These are phyloP conservation scores for Camponotus fellah DNA, from an alignment of 2,888 invertebrate genomes.

Conservation along the genomic window DNA sequence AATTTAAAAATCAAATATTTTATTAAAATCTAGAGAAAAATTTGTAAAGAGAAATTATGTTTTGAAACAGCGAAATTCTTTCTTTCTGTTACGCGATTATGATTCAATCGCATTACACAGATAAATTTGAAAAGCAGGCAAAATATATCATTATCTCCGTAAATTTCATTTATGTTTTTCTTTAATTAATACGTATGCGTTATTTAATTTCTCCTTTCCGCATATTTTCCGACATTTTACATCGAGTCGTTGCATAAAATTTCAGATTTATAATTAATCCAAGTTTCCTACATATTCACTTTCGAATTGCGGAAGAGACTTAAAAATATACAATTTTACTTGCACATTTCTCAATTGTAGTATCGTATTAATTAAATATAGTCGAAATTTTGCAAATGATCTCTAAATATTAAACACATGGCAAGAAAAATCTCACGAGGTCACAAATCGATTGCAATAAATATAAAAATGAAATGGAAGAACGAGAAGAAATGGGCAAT, in stretches of 20 bases:
- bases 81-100: no score
- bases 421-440: not conserved
- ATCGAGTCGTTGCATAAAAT: not conserved
- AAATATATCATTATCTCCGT: conserved; percentile 56
- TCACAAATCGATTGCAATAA: no score
- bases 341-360: not conserved
- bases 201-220: conserved; percentile 60
- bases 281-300: not conserved
- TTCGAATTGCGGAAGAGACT: not conserved
- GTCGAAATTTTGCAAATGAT: not conserved
- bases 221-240: conserved; percentile 36
- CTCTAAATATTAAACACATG: not conserved
- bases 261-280: not conserved
- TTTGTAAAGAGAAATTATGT: not conserved
- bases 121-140: conserved; percentile 58
- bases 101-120: conserved; percentile 47
- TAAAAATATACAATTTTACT: not conserved
- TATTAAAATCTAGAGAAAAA: not conserved
- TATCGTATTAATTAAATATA: not conserved
- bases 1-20: not conserved
- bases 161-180: conserved; percentile 63
- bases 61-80: no score
- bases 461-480: no score
- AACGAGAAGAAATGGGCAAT: no score
- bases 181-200: conserved; percentile 63